Evolutionary conservation across 2,113 vertebrate species (phyloP).

Genomic region (Smithornis capensis): DNA sequence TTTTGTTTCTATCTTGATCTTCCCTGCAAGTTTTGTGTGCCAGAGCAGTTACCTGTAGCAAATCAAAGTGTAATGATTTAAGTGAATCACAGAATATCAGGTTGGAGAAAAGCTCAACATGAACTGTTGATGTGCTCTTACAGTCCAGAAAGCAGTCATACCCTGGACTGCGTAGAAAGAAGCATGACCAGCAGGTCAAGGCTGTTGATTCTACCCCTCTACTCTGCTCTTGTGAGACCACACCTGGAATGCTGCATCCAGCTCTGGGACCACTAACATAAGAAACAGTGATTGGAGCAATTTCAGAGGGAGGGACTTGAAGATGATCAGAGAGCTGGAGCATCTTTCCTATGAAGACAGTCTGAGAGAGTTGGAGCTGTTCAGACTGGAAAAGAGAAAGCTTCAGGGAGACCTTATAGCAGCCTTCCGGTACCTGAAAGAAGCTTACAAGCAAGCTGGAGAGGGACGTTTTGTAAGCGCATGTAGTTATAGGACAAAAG

Average conservation of each 20-base stretch:
- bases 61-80: not conserved
- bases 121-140: not conserved
- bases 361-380: not conserved
- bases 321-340: not conserved
- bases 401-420: not conserved
- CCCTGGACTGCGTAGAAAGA: not conserved
- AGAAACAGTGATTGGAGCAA: not conserved
- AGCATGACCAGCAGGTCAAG: accelerated
- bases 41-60: not conserved
- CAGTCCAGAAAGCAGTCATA: not conserved
- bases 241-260: not conserved
- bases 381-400: not conserved
- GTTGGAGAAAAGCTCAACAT: not conserved
- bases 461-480: not conserved
- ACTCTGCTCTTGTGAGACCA: not conserved
- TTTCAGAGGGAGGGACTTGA: not conserved
- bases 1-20: not conserved
- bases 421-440: not conserved
- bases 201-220: not conserved
- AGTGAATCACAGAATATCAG: not conserved
- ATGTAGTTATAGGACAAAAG: not conserved
- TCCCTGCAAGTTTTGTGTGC: not conserved
- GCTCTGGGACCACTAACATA: not conserved
- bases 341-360: not conserved
- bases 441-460: not conserved